Evolutionary conservation across 2,797 vertebrate genomes (phyloP).

Genomic region (Phrynocephalus guinanensis): DNA sequence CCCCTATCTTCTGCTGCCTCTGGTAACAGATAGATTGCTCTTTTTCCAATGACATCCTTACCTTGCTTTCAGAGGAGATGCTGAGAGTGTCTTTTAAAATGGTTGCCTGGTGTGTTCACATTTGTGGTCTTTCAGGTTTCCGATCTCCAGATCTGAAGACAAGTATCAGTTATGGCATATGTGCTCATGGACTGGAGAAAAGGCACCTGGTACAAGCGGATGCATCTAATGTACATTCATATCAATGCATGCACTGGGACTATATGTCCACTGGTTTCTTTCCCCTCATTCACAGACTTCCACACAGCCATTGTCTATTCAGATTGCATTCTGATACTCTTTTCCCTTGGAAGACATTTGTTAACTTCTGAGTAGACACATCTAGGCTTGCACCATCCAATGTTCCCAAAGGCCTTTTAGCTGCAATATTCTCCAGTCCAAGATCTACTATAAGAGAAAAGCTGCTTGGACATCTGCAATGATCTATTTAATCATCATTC

Average conservation of each 20-base stretch:
- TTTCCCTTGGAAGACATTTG: background rate
- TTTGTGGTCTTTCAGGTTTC: background rate
- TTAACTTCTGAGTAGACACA: background rate
- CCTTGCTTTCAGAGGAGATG: background rate
- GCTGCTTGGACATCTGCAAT: too few species aligned
- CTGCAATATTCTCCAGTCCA: background rate
- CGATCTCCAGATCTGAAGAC: background rate
- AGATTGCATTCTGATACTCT: background rate
- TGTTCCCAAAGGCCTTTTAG: background rate
- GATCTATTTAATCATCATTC: too few species aligned
- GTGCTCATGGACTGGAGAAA: background rate
- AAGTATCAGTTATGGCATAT: background rate
- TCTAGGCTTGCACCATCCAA: background rate
- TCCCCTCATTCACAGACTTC: background rate
- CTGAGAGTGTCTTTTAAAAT: background rate
- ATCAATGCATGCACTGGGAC: background rate
- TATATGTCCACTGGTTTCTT: background rate
- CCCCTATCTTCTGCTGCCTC: background rate
- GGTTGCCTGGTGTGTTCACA: background rate
- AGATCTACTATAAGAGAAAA: too few species aligned
- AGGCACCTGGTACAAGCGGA: background rate
- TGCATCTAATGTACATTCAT: background rate
- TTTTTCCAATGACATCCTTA: background rate
- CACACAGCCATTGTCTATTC: background rate
- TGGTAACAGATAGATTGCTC: background rate